Percentiles rank a stretch among this genome's conserved stretches.
phyloP scores from a whole-genome alignment of 2,797 vertebrate species.

The Poecilia wingei region DNA sequence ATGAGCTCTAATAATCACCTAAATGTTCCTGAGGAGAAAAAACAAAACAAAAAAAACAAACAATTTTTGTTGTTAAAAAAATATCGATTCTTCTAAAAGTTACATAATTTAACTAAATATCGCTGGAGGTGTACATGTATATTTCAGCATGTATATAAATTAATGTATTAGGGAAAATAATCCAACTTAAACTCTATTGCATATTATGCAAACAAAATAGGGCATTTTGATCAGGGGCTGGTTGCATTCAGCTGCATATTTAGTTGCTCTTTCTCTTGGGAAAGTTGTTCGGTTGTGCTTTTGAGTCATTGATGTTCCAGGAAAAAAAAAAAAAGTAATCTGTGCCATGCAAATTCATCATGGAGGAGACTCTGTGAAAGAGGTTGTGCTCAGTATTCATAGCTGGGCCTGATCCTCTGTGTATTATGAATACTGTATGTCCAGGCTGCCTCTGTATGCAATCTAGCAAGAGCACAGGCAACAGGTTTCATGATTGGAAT shows the following conservation, averaged over 20 bases:
- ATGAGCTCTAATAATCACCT: not conserved
- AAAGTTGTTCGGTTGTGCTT: not conserved
- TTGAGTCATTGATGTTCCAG: not conserved
- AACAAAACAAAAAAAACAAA: not conserved
- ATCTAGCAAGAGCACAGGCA: not conserved
- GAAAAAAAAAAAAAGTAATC: not conserved
- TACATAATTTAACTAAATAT: not conserved
- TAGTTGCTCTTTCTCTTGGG: not conserved
- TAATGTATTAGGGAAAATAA: not conserved
- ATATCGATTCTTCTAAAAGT: too few relatives aligned
- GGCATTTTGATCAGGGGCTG: not conserved
- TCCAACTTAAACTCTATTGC: not conserved
- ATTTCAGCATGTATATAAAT: not conserved
- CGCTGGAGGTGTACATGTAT: not conserved
- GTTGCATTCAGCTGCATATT: not conserved
- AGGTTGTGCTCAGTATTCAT: constrained; percentile 5
- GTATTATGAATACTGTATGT: constrained; percentile 4
- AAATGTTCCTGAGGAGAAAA: not conserved
- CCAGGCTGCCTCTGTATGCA: not conserved
- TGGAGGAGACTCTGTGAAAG: not conserved
- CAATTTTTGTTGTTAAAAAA: not conserved
- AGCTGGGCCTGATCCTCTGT: not conserved
- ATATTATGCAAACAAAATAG: not conserved
- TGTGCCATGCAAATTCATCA: not conserved
- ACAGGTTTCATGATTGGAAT: not conserved